Percentiles rank a stretch among this genome's conserved stretches.
Evolutionary conservation across 53 echinoderm and acorn worm genomes (phyloP).

Genomic region (Actinopyga echinites): DNA sequence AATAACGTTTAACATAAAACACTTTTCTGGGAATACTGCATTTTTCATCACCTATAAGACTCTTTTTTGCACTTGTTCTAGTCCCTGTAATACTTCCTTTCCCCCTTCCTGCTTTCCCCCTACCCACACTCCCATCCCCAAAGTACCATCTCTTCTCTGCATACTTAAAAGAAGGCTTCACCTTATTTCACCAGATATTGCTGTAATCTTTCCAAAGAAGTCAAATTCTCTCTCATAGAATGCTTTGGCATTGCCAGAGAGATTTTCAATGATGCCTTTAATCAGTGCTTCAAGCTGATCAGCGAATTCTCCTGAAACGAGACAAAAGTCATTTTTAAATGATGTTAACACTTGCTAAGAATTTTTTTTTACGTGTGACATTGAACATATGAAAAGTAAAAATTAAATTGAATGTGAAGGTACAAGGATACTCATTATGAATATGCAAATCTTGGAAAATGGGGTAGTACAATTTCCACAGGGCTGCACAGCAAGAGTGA

Average conservation of each 20-base stretch:
- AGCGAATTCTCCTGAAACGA: constrained; percentile 84
- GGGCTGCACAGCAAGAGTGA: no score
- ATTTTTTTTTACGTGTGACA: not conserved
- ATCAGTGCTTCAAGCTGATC: constrained; percentile 87
- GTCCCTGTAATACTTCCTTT: no score
- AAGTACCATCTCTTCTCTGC: no score
- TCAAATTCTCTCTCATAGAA: constrained; percentile 99
- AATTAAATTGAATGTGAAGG: not conserved
- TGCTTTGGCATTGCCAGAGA: constrained; percentile 88
- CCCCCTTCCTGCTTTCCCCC: no score
- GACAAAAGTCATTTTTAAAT: not conserved
- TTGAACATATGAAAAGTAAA: not conserved
- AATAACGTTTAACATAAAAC: no score
- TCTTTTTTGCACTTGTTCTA: no score
- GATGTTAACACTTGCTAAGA: not conserved
- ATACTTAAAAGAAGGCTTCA: constrained; percentile 8
- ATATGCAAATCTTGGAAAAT: no score
- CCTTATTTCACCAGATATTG: constrained; percentile 98
- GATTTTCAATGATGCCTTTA: constrained; percentile 74
- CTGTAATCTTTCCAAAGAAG: constrained; percentile 98
- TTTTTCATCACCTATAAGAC: no score
- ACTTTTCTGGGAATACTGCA: no score
- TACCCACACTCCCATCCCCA: no score
- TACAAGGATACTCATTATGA: no score
- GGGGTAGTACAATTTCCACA: no score